Base-by-base conservation (phyloP, 2,113 vertebrate genomes). In the Phalacrocorax carbo region DNA sequence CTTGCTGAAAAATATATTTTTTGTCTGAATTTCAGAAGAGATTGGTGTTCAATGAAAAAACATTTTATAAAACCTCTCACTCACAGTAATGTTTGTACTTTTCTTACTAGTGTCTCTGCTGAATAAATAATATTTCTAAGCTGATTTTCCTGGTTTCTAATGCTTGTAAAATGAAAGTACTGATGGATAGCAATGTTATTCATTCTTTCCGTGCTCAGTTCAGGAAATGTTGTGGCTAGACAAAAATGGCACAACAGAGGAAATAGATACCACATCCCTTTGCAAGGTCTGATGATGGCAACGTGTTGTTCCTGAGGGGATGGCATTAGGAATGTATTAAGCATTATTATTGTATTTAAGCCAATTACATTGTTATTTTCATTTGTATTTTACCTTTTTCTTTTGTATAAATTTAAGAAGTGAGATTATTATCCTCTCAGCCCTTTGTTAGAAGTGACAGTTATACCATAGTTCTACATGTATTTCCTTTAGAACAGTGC, bases 81-180 rank as follows among this genome's bases (percentile, higher is more conserved):
- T 82, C 34, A 54, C 8, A 38, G n/a, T 65, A 73, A 88, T 88
- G 20, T 62, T 83, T 86, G 32, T 82, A 46, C 22, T 86, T 11
- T 77, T 9, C 44, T 82, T 79, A 80, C 58, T 20, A 70, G 40
- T 62, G 40, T 62, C 69, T 51, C 58, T 62, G 29, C 6, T 88
- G 85, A 95, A 90, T 92, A 95, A 80, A 82, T 83, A 36, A 42
- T 80, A 88, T 49, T 86, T 90, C n/a, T 87, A 93, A 73, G 30
- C 15, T 95, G 70, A 82, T 80, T 93, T 92, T 90, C 42, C 25
- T 29, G 13, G 42, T 72, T 65, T 62, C 20, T 82, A 90, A 65
- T 85, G 66, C 13, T 92, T 86, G 69, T 44, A 65, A 72, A 92
- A 83, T 60, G 27, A 77, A 92, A 70, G 15, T 49, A 77, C 13